Evolutionary conservation across 2,113 vertebrate genomes (phyloP), one percentile per base, ranked within the genome.

Genomic region (Tauraco erythrolophus): DNA sequence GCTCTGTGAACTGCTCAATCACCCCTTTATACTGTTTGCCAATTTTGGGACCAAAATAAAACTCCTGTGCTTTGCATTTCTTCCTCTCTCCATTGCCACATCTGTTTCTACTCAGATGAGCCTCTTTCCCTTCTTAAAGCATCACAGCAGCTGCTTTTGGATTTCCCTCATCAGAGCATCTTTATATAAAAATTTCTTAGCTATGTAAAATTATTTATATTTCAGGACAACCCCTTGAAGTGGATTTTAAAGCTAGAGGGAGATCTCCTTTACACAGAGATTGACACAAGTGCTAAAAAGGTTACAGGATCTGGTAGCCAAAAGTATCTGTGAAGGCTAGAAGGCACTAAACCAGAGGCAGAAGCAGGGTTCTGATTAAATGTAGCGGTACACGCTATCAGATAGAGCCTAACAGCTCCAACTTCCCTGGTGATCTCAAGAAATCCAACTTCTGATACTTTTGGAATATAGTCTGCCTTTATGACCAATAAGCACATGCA

Each of bases 141-240:
- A 94, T 25, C 18, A 72, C 24, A 92, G 45, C 88, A 94, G 89
- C 95, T 96, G 94, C 28, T 88, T 94, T 95, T 95, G 94, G 95
- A 95, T 97, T 97, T 97, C 83, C 96, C 91, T 93, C 89, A 95
- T 95, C 83, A 97, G 64, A 96, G 64, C 53, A 91, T 87, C 93
- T 92, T 97, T 91, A 89, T 81, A 70, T 81, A 82, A 94, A 96
- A 95, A 84, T 18, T 81, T 94, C 85, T 91, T 84, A 95, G 76
- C 57, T 45, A 89, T 77, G 83, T 71, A 92, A 94, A 97, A 75
- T 81, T 96, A 95, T 96, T 96, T 95, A 60, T 96, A 84, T 91
- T 91, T 95, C 89, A 94, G 93, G 93, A 96, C 77, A 94, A 88
- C 74, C 91, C 94, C 33, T 78, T 94, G 51, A 92, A 94, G 64